Evolutionary conservation across 2,888 invertebrate species (phyloP).

Genomic region (Theretra japonica): DNA sequence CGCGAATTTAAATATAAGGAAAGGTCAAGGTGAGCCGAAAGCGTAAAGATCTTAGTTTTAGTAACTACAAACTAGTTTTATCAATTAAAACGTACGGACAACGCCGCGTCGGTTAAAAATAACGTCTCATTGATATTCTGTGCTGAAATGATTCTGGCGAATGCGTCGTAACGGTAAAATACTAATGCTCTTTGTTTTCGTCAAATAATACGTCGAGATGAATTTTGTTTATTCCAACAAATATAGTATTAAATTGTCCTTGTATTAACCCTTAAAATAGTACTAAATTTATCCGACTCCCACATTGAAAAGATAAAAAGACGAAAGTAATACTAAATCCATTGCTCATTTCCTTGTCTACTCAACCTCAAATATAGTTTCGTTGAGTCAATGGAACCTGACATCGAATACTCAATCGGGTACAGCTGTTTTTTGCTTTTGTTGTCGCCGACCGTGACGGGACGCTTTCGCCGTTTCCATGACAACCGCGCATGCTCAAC

Average conservation of each 20-base stretch:
- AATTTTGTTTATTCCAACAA: too few species aligned
- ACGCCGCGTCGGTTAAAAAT: slow-evolving; percentile 23
- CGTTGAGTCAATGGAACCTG: background rate
- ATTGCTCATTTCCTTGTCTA: too few species aligned
- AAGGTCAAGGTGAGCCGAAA: slow-evolving; percentile 7
- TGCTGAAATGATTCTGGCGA: background rate
- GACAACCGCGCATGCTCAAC: slow-evolving; percentile 1
- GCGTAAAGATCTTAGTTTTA: background rate
- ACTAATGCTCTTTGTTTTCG: background rate
- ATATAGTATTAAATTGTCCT: too few species aligned
- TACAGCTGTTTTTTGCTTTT: slow-evolving; percentile 18
- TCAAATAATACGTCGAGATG: background rate
- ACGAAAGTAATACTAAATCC: too few species aligned
- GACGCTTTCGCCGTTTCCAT: slow-evolving; percentile 16
- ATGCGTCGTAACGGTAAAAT: background rate
- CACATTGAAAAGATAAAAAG: too few species aligned
- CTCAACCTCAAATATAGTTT: background rate
- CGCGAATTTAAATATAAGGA: background rate
- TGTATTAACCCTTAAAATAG: too few species aligned
- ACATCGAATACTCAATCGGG: background rate
- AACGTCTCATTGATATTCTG: slow-evolving; percentile 31
- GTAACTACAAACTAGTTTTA: slow-evolving; percentile 23
- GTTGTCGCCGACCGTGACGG: slow-evolving; percentile 21
- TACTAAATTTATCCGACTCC: too few species aligned
- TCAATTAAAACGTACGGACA: slow-evolving; percentile 26